Conservation (phyloP, 2,113 vertebrate genomes). For the Garra rufa region DNA sequence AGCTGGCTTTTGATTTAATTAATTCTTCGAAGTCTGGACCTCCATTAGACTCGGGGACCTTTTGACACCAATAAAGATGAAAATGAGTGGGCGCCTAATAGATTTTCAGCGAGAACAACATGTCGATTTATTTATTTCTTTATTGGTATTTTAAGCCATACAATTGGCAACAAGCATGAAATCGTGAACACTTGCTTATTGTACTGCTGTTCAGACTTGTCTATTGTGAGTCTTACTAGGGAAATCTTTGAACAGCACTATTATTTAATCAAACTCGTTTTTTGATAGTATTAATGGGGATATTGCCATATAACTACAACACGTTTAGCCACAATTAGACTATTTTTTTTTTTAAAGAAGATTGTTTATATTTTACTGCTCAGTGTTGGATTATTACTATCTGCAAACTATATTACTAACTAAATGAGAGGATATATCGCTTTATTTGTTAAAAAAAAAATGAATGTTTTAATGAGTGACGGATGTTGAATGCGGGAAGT, state of each 20-base stretch:
- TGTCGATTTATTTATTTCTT: neutral
- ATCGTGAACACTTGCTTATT: neutral
- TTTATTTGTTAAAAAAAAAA: neutral
- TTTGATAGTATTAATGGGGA: neutral
- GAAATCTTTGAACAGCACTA: neutral
- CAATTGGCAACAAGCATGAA: neutral
- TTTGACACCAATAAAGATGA: slow-evolving; percentile 19
- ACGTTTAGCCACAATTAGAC: neutral
- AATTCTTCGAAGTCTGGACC: slow-evolving; percentile 16
- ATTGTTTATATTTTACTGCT: neutral
- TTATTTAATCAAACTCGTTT: neutral
- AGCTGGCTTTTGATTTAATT: slow-evolving; percentile 11
- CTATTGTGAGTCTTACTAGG: neutral
- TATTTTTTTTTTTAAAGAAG: neutral
- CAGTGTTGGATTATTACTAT: neutral
- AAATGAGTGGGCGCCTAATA: neutral
- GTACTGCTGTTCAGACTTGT: neutral
- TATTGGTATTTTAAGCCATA: neutral
- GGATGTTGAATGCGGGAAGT: neutral
- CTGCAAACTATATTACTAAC: neutral
- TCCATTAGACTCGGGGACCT: neutral
- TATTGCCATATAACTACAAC: neutral
- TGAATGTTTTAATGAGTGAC: neutral
- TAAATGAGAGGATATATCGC: neutral
- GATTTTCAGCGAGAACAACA: neutral